A percentile compares a stretch with the other conserved stretches of the same genome.
Conservation (phyloP, 2,113 vertebrate species). For the Apteryx owenii region DNA sequence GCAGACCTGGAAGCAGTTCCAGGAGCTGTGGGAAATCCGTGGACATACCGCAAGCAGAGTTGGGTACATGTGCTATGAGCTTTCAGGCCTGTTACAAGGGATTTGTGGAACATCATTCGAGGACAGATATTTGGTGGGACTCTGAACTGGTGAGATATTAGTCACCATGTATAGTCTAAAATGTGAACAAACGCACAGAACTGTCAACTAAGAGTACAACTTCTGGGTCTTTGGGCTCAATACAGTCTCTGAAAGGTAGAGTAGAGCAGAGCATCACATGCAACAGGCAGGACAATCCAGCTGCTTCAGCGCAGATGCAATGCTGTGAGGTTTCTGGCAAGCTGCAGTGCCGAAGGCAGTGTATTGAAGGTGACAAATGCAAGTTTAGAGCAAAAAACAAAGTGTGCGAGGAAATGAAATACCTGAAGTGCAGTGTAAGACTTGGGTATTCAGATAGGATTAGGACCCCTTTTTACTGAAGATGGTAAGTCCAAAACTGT, state of each 20-base stretch:
- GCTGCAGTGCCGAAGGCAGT: neutral
- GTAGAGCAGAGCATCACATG: neutral
- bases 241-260: neutral
- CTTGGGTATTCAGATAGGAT: neutral
- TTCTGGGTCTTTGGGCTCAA: neutral
- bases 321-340: neutral
- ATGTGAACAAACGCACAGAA: neutral
- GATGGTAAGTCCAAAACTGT: neutral
- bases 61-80: neutral
- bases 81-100: neutral
- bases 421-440: conserved; percentile 13
- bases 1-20: neutral
- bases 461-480: neutral
- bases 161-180: neutral
- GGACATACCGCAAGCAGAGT: neutral
- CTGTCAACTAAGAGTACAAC: neutral
- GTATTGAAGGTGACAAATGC: neutral
- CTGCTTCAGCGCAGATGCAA: neutral
- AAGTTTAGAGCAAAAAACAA: neutral
- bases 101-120: neutral
- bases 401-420: neutral
- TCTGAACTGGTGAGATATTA: neutral
- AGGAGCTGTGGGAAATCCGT: neutral
- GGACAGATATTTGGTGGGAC: neutral
- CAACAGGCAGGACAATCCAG: neutral